Evolutionary conservation across 2,113 vertebrate genomes (phyloP).

Genomic region (Girardinichthys multiradiatus): DNA sequence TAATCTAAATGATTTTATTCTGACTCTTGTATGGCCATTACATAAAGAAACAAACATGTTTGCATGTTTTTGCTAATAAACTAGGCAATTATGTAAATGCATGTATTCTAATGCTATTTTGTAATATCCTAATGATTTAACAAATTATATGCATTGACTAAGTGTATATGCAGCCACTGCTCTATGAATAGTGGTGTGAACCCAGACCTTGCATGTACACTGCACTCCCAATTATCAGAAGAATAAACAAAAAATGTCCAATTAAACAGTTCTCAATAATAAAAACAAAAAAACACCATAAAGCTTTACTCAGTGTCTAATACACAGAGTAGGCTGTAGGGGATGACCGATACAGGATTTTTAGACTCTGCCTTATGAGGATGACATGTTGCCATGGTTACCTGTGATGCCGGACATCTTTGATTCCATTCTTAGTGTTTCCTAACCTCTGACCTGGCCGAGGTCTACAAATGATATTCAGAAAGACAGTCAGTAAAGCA

Average conservation of each 20-base stretch:
- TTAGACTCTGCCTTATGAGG: not conserved
- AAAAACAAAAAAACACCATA: not conserved
- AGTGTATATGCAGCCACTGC: not conserved
- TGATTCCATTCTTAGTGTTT: constrained; percentile 85
- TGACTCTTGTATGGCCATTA: not conserved
- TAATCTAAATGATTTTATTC: not conserved
- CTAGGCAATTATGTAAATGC: not conserved
- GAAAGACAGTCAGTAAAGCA: not conserved
- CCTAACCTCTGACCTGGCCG: constrained; percentile 83
- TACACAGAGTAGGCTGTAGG: not conserved
- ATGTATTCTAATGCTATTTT: not conserved
- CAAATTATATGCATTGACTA: not conserved
- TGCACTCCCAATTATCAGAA: too few species aligned
- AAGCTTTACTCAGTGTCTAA: not conserved
- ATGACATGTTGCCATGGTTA: constrained; percentile 45
- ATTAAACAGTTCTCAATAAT: too few species aligned
- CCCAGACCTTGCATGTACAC: not conserved
- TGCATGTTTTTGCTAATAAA: not conserved
- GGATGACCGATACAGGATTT: not conserved
- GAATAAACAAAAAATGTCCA: too few species aligned
- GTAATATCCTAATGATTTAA: not conserved
- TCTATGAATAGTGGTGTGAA: not conserved
- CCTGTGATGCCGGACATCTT: constrained; percentile 84
- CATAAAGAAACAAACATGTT: not conserved
- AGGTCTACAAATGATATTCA: constrained; percentile 63